Evolutionary conservation across 2,888 invertebrate genomes (phyloP), one percentile per base, ranked within the genome.

Genomic region (Phyllotreta cruciferae): DNA sequence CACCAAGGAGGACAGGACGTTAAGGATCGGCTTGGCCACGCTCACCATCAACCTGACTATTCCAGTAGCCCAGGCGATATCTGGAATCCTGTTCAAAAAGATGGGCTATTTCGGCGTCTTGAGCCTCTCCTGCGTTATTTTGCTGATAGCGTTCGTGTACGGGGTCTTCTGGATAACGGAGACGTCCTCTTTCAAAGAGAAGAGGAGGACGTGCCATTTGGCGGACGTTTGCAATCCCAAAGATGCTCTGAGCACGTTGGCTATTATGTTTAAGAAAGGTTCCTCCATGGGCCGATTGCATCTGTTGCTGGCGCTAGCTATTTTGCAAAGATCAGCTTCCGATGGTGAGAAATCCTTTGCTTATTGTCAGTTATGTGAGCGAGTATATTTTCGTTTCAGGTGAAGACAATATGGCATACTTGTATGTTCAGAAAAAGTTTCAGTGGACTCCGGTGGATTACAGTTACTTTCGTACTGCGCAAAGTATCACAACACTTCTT

Each of bases 361-460:
- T 24, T 41, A n/a, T 5, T 3, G 4, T 41, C 10, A n/a, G n/a
- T 41, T 41, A 10, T 41, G 6, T 41, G 9, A 41, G n/a, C 9
- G 10, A n/a, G 10, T 3, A 41, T 41, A 41, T 41, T n/a, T 44
- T 44, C 62, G 63, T 83, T 84, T 66, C 80, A 87, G 87, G 86
- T 78, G 86, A 87, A 82, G 81, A 82, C 76, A 85, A 83, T 78
- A 82, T 86, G 76, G 82, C 84, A 36, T 86, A 85, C 79, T 82
- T 86, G 79, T 87, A 86, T 77, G 84, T 84, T 3, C 83, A 86
- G 71, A 84, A 83, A 80, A 83, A 84, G 75, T 87, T 83, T 80
- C 83, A 85, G 72, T 87, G 86, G 85, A 86, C 85, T 71, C 85
- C 85, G 71, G 83, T 86, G 24, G 85, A 86, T 79, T 86, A 83